Base-by-base conservation (phyloP, 2,888 invertebrate genomes). In the Andrena hattorfiana region DNA sequence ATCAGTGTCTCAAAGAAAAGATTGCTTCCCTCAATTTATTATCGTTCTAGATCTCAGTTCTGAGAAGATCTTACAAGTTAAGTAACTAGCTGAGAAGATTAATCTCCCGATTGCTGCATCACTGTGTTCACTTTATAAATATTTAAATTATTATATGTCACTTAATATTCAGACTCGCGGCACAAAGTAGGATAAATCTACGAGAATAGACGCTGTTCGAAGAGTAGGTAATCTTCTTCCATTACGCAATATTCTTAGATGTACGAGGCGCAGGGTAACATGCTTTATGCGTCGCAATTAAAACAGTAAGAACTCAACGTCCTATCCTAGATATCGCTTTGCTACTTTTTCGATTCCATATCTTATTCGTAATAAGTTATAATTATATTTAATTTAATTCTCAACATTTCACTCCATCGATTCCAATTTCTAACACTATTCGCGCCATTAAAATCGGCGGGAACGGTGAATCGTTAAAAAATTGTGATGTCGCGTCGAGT, bases 191-290 rank as follows among this genome's bases (percentile, higher is more conserved):
- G 2, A 64, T 23, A 13, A 48, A 71, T 20, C 20, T 49, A 32
- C 16, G 10, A 48, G 72, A 70, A 62, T 70, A 62, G 20, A 75
- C 7, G 23, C 26, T 13, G 35, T 48, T 59, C 32, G 42, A 76
- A 51, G 48, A 78, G 62, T n/a, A n/a, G n/a, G n/a, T 54, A 62
- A 74, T 51, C 51, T n/a, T 23, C 59, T 28, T 66, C 49, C 28
- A 48, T 77, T 66, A 28, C 48, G 67, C 10, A 75, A 67, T 8
- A 35, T 74, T 62, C 35, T 20, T 59, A 56, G 59, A 20, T 66
- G 23, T 32, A 23, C 20, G 20, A 32, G n/a, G 13, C 2, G 13
- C 13, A 5, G 20, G n/a, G 23, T 54, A 59, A 23, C 7, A 30
- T 35, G 7, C 32, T 63, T 72, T 16, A 54, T 28, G 35, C 28